A percentile compares a stretch with the other conserved stretches of the same genome.
These are phyloP conservation scores for Stenolophus ochropezus DNA, from an alignment of 2,888 invertebrate species.

Conservation along the genomic window DNA sequence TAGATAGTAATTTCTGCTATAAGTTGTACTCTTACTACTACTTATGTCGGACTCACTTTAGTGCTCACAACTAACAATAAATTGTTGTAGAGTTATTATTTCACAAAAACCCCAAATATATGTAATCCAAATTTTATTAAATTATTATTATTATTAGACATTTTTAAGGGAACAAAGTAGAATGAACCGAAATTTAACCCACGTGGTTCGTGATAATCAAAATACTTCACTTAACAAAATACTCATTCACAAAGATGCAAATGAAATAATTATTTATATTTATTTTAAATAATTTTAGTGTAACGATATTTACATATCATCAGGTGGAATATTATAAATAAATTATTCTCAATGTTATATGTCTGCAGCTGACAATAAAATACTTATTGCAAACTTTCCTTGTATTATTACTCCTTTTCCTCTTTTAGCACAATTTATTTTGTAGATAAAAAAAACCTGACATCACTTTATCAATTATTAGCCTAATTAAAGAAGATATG, in stretches of 20 bases:
- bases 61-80: constrained; percentile 4
- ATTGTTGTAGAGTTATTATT: background rate
- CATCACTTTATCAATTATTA: too few species aligned
- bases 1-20: constrained; percentile 19
- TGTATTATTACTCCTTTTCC: background rate
- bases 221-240: constrained; percentile 43
- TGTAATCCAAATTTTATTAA: background rate
- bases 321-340: constrained; percentile 51
- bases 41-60: constrained; percentile 1
- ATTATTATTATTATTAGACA: background rate
- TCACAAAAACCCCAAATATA: background rate
- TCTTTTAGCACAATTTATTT: too few species aligned
- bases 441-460: too few species aligned
- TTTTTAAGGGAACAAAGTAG: constrained; percentile 33
- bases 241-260: constrained; percentile 42
- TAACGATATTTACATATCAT: constrained; percentile 56
- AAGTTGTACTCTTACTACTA: constrained; percentile 2
- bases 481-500: too few species aligned
- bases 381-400: background rate
- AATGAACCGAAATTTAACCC: constrained; percentile 12
- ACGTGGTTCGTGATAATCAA: constrained; percentile 50
- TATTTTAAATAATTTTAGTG: constrained; percentile 14
- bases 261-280: constrained; percentile 6
- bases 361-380: constrained; percentile 59
- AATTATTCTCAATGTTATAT: constrained; percentile 53